These are phyloP conservation scores for Tragelaphus strepsiceros DNA, from an alignment of 2,113 vertebrate genomes.

Conservation along the genomic window DNA sequence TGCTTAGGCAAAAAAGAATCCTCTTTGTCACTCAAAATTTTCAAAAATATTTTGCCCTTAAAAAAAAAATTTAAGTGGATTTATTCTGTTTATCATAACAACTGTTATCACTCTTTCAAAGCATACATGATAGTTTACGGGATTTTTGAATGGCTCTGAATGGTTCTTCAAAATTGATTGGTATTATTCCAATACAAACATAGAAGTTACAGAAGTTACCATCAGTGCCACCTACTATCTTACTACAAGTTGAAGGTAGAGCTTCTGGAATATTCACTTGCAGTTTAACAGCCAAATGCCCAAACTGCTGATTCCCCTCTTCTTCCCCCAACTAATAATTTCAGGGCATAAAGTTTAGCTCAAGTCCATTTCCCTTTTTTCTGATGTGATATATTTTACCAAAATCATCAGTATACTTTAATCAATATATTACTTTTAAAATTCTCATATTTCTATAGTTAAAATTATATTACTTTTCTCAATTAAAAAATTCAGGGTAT, in stretches of 20 bases:
- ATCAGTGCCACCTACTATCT: not conserved
- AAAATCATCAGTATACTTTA: conserved; percentile 39
- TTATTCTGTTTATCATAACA: not conserved
- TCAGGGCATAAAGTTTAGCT: conserved; percentile 7
- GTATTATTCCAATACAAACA: not conserved
- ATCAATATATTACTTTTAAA: conserved; percentile 69
- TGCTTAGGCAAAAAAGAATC: conserved; percentile 25
- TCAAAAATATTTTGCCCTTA: conserved; percentile 22
- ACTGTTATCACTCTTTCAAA: not conserved
- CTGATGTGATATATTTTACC: not conserved
- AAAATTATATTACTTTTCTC: conserved; percentile 42
- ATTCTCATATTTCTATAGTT: conserved; percentile 48
- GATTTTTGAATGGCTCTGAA: not conserved
- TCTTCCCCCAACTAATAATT: not conserved
- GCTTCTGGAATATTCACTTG: not conserved
- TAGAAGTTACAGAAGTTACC: not conserved
- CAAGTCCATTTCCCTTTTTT: not conserved
- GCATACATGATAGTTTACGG: not conserved
- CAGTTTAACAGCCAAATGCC: not conserved
- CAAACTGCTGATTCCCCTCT: not conserved
- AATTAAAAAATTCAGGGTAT: conserved; percentile 38
- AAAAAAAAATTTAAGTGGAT: conserved; percentile 6
- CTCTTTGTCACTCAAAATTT: not conserved
- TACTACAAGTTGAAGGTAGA: not conserved
- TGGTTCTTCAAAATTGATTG: not conserved